Evolutionary conservation across 1,140 invertebrate species (phyloP).

Genomic region (Nymphalis io): DNA sequence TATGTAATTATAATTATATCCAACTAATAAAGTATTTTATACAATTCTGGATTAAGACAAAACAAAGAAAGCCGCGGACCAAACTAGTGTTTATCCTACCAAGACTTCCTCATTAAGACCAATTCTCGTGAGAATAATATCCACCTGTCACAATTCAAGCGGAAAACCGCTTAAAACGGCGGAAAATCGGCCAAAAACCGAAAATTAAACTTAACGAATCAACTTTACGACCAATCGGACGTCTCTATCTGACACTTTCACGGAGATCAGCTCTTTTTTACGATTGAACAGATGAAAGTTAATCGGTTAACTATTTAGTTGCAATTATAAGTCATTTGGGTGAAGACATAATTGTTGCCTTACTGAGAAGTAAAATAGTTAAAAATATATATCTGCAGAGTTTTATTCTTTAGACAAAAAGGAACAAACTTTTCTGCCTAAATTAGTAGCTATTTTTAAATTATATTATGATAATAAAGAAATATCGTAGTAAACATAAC

Average conservation of each 20-base stretch:
- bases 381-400: no score
- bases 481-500: no score
- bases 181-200: slow-evolving; percentile 76
- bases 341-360: background rate
- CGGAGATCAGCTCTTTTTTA: slow-evolving; percentile 22
- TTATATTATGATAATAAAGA: no score
- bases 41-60: no score
- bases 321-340: slow-evolving; percentile 1
- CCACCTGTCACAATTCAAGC: slow-evolving; percentile 69
- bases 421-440: no score
- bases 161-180: slow-evolving; percentile 72
- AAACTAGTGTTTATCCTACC: background rate
- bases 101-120: slow-evolving; percentile 53
- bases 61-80: background rate
- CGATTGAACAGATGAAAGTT: slow-evolving; percentile 10
- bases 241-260: slow-evolving; percentile 45
- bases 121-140: slow-evolving; percentile 71
- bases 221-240: slow-evolving; percentile 52
- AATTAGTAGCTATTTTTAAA: no score
- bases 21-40: no score
- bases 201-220: slow-evolving; percentile 72
- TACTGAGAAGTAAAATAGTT: background rate
- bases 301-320: slow-evolving; percentile 9
- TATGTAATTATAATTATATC: no score
- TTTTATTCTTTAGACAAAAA: no score